phyloP scores from a whole-genome alignment of 2,797 vertebrate species.

The Ara ararauna region DNA sequence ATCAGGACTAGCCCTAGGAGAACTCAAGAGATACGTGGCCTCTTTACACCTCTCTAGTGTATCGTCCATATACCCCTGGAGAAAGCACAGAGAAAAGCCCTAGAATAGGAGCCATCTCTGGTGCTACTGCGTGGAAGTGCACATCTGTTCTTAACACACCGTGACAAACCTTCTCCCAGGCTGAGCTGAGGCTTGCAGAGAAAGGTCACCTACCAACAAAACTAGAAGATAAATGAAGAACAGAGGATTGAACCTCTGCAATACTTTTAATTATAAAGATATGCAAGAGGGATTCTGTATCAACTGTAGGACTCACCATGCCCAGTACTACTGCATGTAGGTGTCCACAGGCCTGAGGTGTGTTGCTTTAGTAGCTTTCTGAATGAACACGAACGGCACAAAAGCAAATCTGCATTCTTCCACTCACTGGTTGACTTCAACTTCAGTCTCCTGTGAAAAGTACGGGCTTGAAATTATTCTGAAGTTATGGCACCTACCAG shows the following conservation, averaged over 20 bases:
- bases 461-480: constrained; percentile 46
- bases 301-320: background rate
- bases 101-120: background rate
- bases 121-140: fast-evolving
- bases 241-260: background rate
- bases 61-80: fast-evolving
- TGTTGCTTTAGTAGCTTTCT: constrained; percentile 43
- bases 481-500: constrained; percentile 58
- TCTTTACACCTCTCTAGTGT: background rate
- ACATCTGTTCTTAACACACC: background rate
- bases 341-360: constrained; percentile 35
- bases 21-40: background rate
- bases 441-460: constrained; percentile 41
- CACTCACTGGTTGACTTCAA: constrained; percentile 29
- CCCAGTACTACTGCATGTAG: background rate
- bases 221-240: background rate
- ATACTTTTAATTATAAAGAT: background rate
- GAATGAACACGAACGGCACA: constrained; percentile 25
- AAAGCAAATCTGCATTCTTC: constrained; percentile 42
- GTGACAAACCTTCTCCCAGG: background rate
- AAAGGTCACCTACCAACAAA: background rate
- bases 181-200: background rate
- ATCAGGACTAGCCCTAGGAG: background rate
- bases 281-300: background rate
- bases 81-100: background rate